Base-by-base conservation (phyloP, 2,797 vertebrate species). In the Pantherophis vulpinus region DNA sequence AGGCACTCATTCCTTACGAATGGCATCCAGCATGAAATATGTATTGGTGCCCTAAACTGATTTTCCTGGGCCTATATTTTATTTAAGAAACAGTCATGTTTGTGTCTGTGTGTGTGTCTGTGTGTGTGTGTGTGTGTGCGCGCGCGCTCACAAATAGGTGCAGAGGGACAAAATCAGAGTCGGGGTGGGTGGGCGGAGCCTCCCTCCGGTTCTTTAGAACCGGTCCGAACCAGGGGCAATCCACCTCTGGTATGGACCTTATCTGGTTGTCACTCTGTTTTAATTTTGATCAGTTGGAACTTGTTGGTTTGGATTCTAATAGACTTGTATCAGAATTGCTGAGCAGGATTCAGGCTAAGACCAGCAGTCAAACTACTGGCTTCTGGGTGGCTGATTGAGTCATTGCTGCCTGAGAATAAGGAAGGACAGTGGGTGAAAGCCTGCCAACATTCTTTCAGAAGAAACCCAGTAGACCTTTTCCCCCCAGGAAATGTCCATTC, bases 41-140 rank as follows among this genome's bases (percentile, higher is more conserved):
- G 25, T 91, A 93, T n/a, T 86, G 3, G 0, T 0, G 0, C 4
- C 20, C 47, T 0, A 0, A 88, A 56, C 0, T 10, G 6, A 23
- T 6, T 88, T 74, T 10, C 32, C 51, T 18, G 0, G 2, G 4
- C 14, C 55, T 61, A 16, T 23, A 5, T 92, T n/a, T 59, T 88
- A 89, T 89, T 51, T 89, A 66, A 55, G 12, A 92, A 37, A 74
- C 10, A 74, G 37, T n/a, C n/a, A 9, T 32, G n/a, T 32, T 1
- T 14, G 5, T n/a, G 5, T 70, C 11, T n/a, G 0, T n/a, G 2
- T 32, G 0, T 16, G 0, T 70, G 13, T 66, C 5, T 70, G 13
- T 66, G 2, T n/a, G 29, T 32, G 29, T n/a, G 6, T 2, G 13
- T 2, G 13, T 0, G 14, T n/a, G 6, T 2, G 13, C 1, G 13